Evolutionary conservation across 1,140 invertebrate species (phyloP).

Genomic region (Leptinotarsa defecta): DNA sequence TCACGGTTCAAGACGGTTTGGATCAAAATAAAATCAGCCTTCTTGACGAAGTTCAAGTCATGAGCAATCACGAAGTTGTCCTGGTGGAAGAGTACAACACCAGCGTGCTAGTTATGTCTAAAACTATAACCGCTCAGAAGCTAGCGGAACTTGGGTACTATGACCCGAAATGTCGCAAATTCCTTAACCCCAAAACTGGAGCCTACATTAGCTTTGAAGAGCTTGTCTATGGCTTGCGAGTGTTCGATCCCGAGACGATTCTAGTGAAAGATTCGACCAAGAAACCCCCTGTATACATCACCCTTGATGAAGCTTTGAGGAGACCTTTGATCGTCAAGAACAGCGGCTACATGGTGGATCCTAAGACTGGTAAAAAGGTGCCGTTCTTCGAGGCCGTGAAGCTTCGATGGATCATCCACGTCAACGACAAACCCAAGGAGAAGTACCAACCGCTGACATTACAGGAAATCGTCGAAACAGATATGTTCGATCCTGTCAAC

Average conservation of each 20-base stretch:
- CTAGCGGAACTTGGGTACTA: conserved; percentile 75
- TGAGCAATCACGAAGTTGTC: conserved; percentile 60
- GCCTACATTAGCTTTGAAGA: conserved; percentile 77
- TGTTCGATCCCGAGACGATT: conserved; percentile 76
- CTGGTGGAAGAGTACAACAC: conserved; percentile 53
- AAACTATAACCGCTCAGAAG: conserved; percentile 67
- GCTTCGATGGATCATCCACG: conserved; percentile 69
- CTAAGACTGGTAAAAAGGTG: conserved; percentile 77
- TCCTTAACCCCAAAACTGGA: conserved; percentile 77
- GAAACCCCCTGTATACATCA: conserved; percentile 68
- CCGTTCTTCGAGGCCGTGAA: conserved; percentile 85
- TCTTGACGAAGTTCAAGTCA: conserved; percentile 67
- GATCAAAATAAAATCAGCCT: conserved; percentile 69
- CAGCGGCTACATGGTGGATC: conserved; percentile 81
- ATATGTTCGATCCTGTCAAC: conserved; percentile 66
- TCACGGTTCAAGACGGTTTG: conserved; percentile 67
- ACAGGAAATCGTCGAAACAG: conserved; percentile 68
- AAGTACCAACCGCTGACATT: conserved; percentile 59
- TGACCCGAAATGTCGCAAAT: conserved; percentile 73
- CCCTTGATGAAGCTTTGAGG: conserved; percentile 75
- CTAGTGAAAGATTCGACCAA: conserved; percentile 77
- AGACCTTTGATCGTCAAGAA: conserved; percentile 75
- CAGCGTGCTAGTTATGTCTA: conserved; percentile 59
- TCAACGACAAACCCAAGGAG: conserved; percentile 59
- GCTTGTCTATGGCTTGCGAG: conserved; percentile 72